Percentiles rank a stretch among this genome's conserved stretches.
Evolutionary conservation across 1,140 invertebrate genomes (phyloP).

Genomic region (Muscidifurax raptorellus): DNA sequence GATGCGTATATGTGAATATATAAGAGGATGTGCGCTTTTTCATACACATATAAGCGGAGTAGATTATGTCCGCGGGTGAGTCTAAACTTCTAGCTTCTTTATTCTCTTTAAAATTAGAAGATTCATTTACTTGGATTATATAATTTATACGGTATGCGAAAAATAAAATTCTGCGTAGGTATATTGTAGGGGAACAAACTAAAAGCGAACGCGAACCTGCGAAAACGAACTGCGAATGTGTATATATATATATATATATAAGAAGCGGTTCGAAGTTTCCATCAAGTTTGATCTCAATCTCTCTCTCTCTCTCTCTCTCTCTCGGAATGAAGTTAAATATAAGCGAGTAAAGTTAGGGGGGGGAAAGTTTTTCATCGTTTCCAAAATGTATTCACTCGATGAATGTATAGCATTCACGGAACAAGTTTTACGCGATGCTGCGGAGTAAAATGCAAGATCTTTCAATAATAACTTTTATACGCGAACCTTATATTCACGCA

Average conservation of each 20-base stretch:
- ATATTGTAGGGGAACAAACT: not conserved
- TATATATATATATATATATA: too few relatives aligned
- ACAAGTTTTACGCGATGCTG: not conserved
- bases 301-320: not conserved
- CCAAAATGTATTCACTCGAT: not conserved
- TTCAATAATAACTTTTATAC: too few relatives aligned
- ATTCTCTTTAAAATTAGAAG: too few relatives aligned
- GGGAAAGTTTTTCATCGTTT: not conserved
- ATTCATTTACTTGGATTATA: too few relatives aligned
- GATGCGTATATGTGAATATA: not conserved
- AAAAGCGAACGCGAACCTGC: not conserved
- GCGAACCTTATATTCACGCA: too few relatives aligned
- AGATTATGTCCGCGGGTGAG: too few relatives aligned
- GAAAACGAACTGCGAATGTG: not conserved
- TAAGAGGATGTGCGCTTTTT: too few relatives aligned
- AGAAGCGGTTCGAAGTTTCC: not conserved
- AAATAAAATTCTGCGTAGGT: not conserved
- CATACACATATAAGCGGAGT: too few relatives aligned
- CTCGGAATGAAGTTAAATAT: not conserved
- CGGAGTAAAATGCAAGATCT: too few relatives aligned
- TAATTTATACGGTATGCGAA: too few relatives aligned
- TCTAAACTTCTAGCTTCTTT: too few relatives aligned
- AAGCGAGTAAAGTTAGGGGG: not conserved
- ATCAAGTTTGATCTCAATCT: not conserved
- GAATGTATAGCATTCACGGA: not conserved